phyloP scores from a whole-genome alignment of 2,888 invertebrate genomes.

The Teleogryllus oceanicus region DNA sequence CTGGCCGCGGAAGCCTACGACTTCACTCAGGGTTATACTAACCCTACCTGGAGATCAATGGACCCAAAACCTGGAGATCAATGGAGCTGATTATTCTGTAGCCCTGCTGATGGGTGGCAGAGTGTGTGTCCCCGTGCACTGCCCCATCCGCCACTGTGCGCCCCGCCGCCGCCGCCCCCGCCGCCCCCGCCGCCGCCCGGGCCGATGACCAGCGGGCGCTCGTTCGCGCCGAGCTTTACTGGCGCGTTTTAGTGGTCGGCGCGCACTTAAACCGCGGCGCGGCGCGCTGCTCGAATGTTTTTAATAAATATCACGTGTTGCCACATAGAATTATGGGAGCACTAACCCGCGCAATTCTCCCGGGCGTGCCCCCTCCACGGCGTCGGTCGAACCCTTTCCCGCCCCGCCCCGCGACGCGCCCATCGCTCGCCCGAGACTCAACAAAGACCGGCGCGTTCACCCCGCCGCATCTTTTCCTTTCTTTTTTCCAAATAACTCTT shows the following conservation, averaged over 20 bases:
- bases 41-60: no score
- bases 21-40: no score
- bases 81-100: no score
- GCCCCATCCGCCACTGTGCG: no score
- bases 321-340: conserved; percentile 10
- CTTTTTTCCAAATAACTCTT: conserved; percentile 18
- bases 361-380: neutral
- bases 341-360: conserved; percentile 10
- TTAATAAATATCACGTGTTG: conserved; percentile 11
- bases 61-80: no score
- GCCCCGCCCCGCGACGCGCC: neutral
- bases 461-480: neutral
- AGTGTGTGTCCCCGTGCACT: no score
- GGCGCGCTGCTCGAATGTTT: neutral
- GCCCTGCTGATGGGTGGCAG: no score
- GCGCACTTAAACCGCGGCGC: conserved; percentile 6
- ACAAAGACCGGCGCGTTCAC: neutral
- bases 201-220: neutral
- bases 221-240: neutral
- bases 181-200: neutral
- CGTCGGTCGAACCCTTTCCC: neutral
- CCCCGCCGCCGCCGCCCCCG: no score
- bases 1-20: no score
- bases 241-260: neutral
- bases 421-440: neutral